Conservation (phyloP, 1,140 invertebrate genomes). For the Zaprionus vittiger region DNA sequence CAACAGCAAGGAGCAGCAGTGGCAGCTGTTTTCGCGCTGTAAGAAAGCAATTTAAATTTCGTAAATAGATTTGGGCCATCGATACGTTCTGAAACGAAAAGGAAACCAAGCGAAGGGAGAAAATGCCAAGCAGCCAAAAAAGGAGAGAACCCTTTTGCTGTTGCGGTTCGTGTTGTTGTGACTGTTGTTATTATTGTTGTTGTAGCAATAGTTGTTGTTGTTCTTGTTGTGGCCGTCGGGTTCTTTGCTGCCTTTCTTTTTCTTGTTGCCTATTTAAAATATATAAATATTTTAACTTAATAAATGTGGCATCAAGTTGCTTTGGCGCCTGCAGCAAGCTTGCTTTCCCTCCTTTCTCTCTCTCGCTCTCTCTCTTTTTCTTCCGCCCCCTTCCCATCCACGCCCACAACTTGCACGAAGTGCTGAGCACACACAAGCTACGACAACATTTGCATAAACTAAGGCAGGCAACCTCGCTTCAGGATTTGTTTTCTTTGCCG, state of each 20-base stretch:
- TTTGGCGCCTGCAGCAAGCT: constrained; percentile 43
- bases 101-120: not conserved
- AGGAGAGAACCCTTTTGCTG: constrained; percentile 27
- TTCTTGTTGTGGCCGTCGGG: not conserved
- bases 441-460: constrained; percentile 72
- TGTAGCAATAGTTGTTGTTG: not conserved
- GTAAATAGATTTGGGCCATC: constrained; percentile 61
- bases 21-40: constrained; percentile 30
- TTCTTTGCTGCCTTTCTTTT: not conserved
- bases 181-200: not conserved
- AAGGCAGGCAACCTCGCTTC: constrained; percentile 21
- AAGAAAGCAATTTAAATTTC: constrained; percentile 73
- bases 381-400: not conserved
- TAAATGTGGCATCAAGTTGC: constrained; percentile 64
- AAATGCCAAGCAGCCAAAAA: not conserved
- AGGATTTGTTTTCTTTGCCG: constrained; percentile 41
- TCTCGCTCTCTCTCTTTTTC: not conserved
- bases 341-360: constrained; percentile 5
- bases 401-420: constrained; percentile 38
- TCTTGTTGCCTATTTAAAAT: constrained; percentile 61
- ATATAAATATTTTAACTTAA: constrained; percentile 78
- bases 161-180: not conserved
- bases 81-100: constrained; percentile 44
- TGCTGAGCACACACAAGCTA: constrained; percentile 47
- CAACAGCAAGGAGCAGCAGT: not conserved